phyloP scores from a whole-genome alignment of 92 coral and sea anemone genomes.

The Pocillopora grandis region DNA sequence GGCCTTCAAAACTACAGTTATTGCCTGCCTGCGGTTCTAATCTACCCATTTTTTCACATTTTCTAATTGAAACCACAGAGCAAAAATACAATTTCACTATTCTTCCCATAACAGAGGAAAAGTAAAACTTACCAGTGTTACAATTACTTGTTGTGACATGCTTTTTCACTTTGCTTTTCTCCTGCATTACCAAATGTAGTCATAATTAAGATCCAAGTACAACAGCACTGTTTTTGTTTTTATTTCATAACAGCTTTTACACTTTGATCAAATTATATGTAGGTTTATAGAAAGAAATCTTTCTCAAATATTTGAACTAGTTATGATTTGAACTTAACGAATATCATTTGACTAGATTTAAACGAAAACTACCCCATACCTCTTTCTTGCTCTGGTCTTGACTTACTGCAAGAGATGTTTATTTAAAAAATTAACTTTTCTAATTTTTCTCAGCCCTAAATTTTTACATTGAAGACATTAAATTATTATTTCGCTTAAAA shows the following conservation, averaged over 20 bases:
- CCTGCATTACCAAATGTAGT: conserved; percentile 6
- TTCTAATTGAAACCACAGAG: background rate
- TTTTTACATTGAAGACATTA: background rate
- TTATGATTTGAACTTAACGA: no score
- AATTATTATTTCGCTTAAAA: no score
- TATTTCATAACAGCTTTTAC: no score
- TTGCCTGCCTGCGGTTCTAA: no score
- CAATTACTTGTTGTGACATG: conserved; percentile 35
- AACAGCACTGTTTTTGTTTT: no score
- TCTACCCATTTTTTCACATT: no score
- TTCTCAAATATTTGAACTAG: no score
- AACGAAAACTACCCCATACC: conserved; percentile 8
- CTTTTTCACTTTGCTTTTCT: conserved; percentile 36
- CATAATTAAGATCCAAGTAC: background rate
- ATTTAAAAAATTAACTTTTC: no score
- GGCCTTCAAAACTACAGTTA: no score
- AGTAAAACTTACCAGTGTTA: conserved; percentile 25
- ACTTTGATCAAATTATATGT: no score
- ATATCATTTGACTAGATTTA: background rate
- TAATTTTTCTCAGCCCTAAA: no score
- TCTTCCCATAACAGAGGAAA: background rate
- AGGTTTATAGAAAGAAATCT: no score
- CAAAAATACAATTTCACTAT: background rate
- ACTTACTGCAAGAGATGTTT: conserved; percentile 16
- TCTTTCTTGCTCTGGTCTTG: conserved; percentile 43